Evolutionary conservation across 2,113 vertebrate genomes (phyloP).

Genomic region (Calyptomena viridis): DNA sequence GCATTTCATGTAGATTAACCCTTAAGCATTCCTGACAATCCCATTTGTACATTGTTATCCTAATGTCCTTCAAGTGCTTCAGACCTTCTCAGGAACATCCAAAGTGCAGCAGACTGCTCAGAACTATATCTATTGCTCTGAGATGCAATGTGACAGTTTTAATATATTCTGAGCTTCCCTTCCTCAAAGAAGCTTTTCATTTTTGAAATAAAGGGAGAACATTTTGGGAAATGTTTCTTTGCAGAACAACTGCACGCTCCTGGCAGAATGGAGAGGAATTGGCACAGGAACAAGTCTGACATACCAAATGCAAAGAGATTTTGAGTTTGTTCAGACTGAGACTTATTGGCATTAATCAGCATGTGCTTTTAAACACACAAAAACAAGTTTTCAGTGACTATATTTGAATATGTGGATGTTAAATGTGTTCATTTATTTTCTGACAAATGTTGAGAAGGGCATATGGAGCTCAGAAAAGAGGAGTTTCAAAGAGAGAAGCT

Average conservation of each 20-base stretch:
- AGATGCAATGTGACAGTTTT: constrained; percentile 39
- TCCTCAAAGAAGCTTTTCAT: constrained; percentile 27
- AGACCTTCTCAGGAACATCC: not conserved
- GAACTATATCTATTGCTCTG: not conserved
- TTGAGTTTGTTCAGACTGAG: constrained; percentile 45
- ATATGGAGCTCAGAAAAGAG: not conserved
- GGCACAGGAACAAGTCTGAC: not conserved
- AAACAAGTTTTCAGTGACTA: not conserved
- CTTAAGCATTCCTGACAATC: not conserved
- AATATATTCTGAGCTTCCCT: not conserved
- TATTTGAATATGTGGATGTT: constrained; percentile 36
- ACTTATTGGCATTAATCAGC: constrained; percentile 47
- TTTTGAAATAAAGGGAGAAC: not conserved
- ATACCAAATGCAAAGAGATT: constrained; percentile 26
- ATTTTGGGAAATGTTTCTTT: not conserved
- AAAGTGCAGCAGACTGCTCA: not conserved
- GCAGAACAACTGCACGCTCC: not conserved
- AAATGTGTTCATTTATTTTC: not conserved
- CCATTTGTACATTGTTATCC: not conserved
- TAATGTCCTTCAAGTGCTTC: not conserved
- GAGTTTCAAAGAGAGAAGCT: not conserved
- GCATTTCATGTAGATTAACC: not conserved
- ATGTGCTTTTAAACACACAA: constrained; percentile 23
- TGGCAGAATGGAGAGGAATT: not conserved
- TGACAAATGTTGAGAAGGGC: not conserved